Evolutionary conservation across 2,113 vertebrate genomes (phyloP), one percentile per base, ranked within the genome.

Genomic region (Oreotrochilus melanogaster): DNA sequence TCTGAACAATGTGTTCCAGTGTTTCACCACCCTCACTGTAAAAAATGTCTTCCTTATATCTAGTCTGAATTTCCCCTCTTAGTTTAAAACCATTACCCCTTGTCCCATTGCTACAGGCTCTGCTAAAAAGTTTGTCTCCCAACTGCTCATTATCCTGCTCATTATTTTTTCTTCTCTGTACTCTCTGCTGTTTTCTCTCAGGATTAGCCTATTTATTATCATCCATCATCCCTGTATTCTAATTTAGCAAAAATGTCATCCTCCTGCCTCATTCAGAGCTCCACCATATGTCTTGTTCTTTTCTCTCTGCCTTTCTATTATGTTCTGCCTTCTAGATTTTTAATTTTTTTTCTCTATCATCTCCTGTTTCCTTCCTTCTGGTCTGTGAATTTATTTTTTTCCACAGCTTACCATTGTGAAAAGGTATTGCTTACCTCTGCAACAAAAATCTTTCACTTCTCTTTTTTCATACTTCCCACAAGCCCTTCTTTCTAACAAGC

Each of bases 161-260:
- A 15, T 39, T 88, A 58, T 74, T 94, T 84, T 8, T 62, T 92
- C 61, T 78, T 86, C 76, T 60, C 50, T 84, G 42, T 88, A 71
- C 22, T 73, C 12, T 81, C 37, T 86, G 60, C 39, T 37, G 66
- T 78, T 72, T 87, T 76, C 80, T 75, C 69, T 74, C 66, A 86
- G 72, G 67, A 65, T 75, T 89, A 62, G 58, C 54, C 78, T 91
- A 85, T 87, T 88, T 91, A 91, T 95, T 92, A 92, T 76, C 64
- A 81, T 95, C 78, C 65, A 92, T 85, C 94, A 94, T 92, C 31
- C 57, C 25, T 6, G 1, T 83, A 87, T 76, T 96, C 81, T 93
- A 92, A 92, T 90, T 95, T 93, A 88, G 89, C 47, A 91, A 92
- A 96, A 96, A 95, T 93, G 74, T 91, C 78, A 93, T 93, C 89